Evolutionary conservation across 2,888 invertebrate species (phyloP), one percentile per base, ranked within the genome.

Genomic region (Ennomos erosarius): DNA sequence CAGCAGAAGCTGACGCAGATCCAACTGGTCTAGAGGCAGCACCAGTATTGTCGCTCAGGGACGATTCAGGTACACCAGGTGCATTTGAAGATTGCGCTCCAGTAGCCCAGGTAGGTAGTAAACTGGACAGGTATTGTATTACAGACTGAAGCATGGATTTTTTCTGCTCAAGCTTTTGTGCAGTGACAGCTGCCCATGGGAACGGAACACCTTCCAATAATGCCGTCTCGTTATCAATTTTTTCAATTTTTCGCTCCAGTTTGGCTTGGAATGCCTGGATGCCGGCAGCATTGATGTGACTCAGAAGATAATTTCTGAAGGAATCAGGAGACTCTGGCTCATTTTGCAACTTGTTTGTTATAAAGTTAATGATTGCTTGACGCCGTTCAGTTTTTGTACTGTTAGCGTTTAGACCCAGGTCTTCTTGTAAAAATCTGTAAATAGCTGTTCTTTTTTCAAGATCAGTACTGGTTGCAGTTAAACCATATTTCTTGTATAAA

Each of bases 351-450:
- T 81, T 85, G 9, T 69, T 79, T 72, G 87, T 80, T 13, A 91
- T 74, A 38, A 87, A 69, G 42, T 76, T 74, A n/a, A 84, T 64
- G 13, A 90, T 73, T n/a, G 89, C 89, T 72, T 85, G 80, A 35
- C 84, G 84, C 55, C 84, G 82, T 71, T 91, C 88, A 62, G 71
- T 79, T 56, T 82, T 82, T 1, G 88, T 90, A 55, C 88, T 90
- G 46, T 85, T 88, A 9, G 65, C 67, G 63, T 75, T 84, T 9
- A 91, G 65, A 6, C 83, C 84, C 45, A 90, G 69, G 68, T 87
- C 86, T 75, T 89, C 84, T 64, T 80, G 72, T 44, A 87, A 69
- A 65, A 87, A 91, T 59, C 65, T 82, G 35, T 80, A 76, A 1
- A 89, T 52, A 0, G 83, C 88, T 37, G 76, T 72, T 62, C 83